Evolutionary conservation across 2,113 vertebrate species (phyloP), one percentile per base, ranked within the genome.

Genomic region (Sander vitreus): DNA sequence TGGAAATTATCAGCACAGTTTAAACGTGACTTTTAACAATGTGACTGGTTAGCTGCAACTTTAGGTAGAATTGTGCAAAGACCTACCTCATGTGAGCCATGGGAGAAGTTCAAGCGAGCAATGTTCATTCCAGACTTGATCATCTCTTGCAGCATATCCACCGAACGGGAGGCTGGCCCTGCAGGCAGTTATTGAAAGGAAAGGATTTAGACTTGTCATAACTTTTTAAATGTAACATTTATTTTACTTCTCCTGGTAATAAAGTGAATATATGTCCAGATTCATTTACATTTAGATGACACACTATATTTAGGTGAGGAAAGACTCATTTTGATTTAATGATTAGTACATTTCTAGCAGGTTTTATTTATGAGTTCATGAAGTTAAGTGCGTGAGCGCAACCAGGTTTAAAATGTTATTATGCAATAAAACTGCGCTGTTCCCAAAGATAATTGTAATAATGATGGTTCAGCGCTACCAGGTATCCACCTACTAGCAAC

Each of bases 91-190:
- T 99, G 98, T 65, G 96, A 94, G 65, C 98, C 98, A 0, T 99
- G 98, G 83, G 98, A 99, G 94, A 99, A 99, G 96, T 99, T 99
- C 92, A 99, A 69, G 47, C 98, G 98, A 65, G 98, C 98, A 76
- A 99, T 97, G 43, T 99, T 99, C 98, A 99, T 99, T 86, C 98
- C 98, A 93, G 98, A 97, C 91, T 99, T 99, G 91, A 99, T 99
- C 98, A 99, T 99, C 94, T 99, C 97, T 91, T 97, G 96, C 91
- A 99, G 92, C 2, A 78, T 99, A 0, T 97, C 97, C 84, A 99
- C 97, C 0, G 97, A 96, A 21, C 98, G 96, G 72, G 98, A 99
- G 70, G 96, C 98, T 1, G 98, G 98, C 6, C 98, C 98, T 99
- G 91, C 7, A 76, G 6, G 19, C 6, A 63, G 67, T 27, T 36